phyloP scores from a whole-genome alignment of 2,888 invertebrate genomes.

The Xanthostigma xanthostigma region DNA sequence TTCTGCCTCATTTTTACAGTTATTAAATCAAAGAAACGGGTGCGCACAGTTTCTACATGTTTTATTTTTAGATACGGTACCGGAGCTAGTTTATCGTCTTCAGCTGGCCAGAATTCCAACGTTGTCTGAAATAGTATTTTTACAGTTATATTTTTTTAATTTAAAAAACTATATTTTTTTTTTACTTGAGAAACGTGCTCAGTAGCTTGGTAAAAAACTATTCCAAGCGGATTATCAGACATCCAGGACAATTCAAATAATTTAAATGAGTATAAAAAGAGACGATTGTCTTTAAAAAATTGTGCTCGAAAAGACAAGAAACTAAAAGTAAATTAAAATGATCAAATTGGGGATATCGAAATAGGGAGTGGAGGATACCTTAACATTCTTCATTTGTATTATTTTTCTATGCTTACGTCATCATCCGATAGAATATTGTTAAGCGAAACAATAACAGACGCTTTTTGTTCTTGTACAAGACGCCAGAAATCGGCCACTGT shows the following conservation, averaged over 20 bases:
- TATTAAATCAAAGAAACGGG: neutral
- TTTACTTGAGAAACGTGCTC: too few relatives aligned
- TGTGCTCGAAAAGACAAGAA: too few relatives aligned
- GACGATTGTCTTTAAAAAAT: too few relatives aligned
- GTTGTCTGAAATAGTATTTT: conserved; percentile 15
- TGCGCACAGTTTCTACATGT: conserved; percentile 1
- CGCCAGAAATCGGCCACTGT: conserved; percentile 33
- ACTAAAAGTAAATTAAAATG: too few relatives aligned
- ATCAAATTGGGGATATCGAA: too few relatives aligned
- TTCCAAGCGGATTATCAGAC: too few relatives aligned
- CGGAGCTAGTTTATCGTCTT: conserved; percentile 15
- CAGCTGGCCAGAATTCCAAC: conserved; percentile 18
- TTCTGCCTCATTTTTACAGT: neutral
- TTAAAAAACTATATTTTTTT: too few relatives aligned
- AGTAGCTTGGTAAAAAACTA: too few relatives aligned
- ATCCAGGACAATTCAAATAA: too few relatives aligned
- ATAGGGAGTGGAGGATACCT: too few relatives aligned
- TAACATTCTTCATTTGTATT: neutral
- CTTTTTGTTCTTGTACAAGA: conserved; percentile 25
- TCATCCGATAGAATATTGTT: conserved; percentile 25
- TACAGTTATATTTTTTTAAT: too few relatives aligned
- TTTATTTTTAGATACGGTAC: conserved; percentile 17
- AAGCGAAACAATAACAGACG: conserved; percentile 26
- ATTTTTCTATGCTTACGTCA: conserved; percentile 17
- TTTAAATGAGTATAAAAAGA: too few relatives aligned